Percentiles rank a stretch among this genome's conserved stretches.
Conservation (phyloP, 2,113 vertebrate genomes). For the Etheostoma cragini region DNA sequence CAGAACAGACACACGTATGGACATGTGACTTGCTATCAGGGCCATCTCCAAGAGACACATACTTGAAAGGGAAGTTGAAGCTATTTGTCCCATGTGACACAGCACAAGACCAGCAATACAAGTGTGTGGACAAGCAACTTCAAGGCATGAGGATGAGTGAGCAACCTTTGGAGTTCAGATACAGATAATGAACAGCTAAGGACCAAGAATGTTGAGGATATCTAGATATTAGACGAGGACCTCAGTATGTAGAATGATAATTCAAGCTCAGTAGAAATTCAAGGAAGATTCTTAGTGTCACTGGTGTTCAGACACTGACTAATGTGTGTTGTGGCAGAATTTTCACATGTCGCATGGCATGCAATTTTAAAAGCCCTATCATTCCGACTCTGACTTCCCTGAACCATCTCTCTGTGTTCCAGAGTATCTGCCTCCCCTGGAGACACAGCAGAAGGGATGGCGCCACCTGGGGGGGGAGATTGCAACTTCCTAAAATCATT, state of each 20-base stretch:
- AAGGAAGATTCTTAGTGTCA: neutral
- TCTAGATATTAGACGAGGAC: neutral
- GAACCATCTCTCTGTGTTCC: conserved; percentile 74
- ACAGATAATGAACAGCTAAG: neutral
- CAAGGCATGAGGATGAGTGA: neutral
- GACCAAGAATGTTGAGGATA: conserved; percentile 14
- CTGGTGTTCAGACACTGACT: conserved; percentile 1
- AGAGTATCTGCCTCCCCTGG: conserved; percentile 92
- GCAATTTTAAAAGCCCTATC: neutral
- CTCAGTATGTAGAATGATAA: neutral
- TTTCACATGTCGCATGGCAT: conserved; percentile 15
- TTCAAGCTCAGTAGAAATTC: neutral
- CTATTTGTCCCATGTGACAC: conserved; percentile 24
- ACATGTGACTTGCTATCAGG: conserved; percentile 1
- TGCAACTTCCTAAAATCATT: conserved; percentile 79
- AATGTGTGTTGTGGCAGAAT: conserved; percentile 29
- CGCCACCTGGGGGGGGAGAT: conserved; percentile 90
- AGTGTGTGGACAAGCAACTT: conserved; percentile 13
- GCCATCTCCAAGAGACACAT: neutral
- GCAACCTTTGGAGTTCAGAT: neutral
- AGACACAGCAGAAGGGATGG: conserved; percentile 89
- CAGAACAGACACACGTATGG: neutral
- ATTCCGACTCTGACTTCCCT: conserved; percentile 31
- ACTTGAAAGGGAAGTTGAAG: conserved; percentile 3
- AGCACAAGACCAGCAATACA: neutral